phyloP scores from a whole-genome alignment of 2,113 vertebrate genomes.

The Psilopogon haemacephalus region DNA sequence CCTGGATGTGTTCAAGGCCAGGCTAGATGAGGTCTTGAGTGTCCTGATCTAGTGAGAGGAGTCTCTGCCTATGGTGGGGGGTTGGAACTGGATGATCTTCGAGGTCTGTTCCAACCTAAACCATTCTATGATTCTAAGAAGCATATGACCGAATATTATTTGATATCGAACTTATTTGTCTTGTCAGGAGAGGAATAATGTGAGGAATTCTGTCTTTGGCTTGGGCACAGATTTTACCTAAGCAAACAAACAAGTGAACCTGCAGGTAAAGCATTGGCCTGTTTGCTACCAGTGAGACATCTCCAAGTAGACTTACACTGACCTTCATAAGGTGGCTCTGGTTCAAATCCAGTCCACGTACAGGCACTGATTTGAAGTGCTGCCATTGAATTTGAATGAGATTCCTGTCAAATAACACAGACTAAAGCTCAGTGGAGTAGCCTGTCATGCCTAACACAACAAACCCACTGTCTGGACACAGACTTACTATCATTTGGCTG shows the following conservation, averaged over 20 bases:
- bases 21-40: too few species aligned
- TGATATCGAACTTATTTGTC: neutral
- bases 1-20: too few species aligned
- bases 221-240: neutral
- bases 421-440: neutral
- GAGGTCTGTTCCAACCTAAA: too few species aligned
- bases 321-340: neutral
- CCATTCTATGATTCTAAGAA: too few species aligned
- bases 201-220: neutral
- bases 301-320: neutral
- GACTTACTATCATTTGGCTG: neutral
- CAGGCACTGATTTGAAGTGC: neutral
- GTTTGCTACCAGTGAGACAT: neutral
- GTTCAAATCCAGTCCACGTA: accelerated
- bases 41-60: too few species aligned
- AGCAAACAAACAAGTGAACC: neutral
- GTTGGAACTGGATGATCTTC: too few species aligned
- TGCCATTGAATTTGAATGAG: neutral
- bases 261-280: neutral
- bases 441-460: neutral
- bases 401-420: neutral
- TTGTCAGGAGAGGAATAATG: neutral
- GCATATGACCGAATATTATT: neutral
- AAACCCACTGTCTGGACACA: accelerated
- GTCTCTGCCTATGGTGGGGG: too few species aligned